Evolutionary conservation across 2,797 vertebrate species (phyloP).

Genomic region (Discoglossus pictus): DNA sequence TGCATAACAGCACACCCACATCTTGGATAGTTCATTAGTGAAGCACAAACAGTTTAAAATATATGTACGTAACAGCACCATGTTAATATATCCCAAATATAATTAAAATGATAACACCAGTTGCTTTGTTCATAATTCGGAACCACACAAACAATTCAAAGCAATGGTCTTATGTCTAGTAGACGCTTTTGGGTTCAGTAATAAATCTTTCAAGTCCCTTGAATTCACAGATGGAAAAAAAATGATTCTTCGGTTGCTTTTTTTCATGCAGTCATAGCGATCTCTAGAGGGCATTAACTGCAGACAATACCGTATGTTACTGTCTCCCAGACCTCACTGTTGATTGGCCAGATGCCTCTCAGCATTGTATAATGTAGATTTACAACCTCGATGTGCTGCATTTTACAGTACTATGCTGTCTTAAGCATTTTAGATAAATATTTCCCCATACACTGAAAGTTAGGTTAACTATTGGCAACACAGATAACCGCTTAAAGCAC

Average conservation of each 20-base stretch:
- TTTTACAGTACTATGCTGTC: constrained; percentile 42
- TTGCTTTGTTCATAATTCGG: not conserved
- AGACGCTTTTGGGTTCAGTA: constrained; percentile 24
- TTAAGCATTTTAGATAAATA: constrained; percentile 51
- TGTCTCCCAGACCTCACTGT: constrained; percentile 30
- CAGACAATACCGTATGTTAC: constrained; percentile 44
- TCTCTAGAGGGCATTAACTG: constrained; percentile 44
- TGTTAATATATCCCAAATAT: no score
- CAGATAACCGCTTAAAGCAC: constrained; percentile 47
- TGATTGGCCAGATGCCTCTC: constrained; percentile 39
- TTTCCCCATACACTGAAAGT: constrained; percentile 32
- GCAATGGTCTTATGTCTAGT: constrained; percentile 9
- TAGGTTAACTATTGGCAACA: constrained; percentile 50
- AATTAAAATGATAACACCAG: no score
- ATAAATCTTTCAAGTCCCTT: constrained; percentile 40
- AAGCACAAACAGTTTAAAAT: no score
- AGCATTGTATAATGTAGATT: constrained; percentile 47
- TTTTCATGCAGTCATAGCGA: constrained; percentile 37
- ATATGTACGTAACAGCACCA: no score
- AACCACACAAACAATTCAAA: constrained; percentile 30
- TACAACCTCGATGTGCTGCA: constrained; percentile 42
- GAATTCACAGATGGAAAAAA: constrained; percentile 29
- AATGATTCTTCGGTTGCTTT: constrained; percentile 33
- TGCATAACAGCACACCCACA: no score
- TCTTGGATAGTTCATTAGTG: no score